Evolutionary conservation across 2,113 vertebrate genomes (phyloP).

Genomic region (Pica pica): DNA sequence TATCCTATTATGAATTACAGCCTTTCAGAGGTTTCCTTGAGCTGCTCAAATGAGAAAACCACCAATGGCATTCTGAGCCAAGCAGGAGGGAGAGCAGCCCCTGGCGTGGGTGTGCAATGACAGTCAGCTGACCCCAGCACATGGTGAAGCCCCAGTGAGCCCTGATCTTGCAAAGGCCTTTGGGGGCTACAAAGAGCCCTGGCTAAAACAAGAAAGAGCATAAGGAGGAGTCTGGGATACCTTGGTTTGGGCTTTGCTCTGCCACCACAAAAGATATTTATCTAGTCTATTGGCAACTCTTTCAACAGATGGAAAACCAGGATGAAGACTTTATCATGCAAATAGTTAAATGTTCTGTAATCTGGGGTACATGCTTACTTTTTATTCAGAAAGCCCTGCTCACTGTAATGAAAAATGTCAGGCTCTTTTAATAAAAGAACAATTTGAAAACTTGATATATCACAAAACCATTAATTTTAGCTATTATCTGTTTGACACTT

Average conservation of each 20-base stretch:
- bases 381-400: constrained; percentile 50
- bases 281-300: constrained; percentile 30
- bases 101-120: neutral
- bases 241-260: neutral
- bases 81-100: neutral
- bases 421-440: constrained; percentile 67
- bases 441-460: constrained; percentile 70
- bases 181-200: neutral
- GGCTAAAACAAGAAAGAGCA: neutral
- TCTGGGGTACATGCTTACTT: constrained; percentile 42
- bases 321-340: constrained; percentile 13
- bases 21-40: constrained; percentile 45
- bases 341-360: constrained; percentile 54
- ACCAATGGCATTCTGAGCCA: neutral
- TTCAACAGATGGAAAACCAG: neutral
- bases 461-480: constrained; percentile 76
- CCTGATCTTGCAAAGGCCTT: neutral
- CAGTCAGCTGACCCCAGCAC: neutral
- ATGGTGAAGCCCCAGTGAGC: neutral
- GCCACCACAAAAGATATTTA: constrained; percentile 21
- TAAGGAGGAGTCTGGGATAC: neutral
- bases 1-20: constrained; percentile 22
- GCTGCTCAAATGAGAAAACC: constrained; percentile 37
- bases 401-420: constrained; percentile 53
- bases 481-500: constrained; percentile 71